These are phyloP conservation scores for Cyanoliseus patagonus DNA, from an alignment of 2,113 vertebrate genomes.

Conservation along the genomic window DNA sequence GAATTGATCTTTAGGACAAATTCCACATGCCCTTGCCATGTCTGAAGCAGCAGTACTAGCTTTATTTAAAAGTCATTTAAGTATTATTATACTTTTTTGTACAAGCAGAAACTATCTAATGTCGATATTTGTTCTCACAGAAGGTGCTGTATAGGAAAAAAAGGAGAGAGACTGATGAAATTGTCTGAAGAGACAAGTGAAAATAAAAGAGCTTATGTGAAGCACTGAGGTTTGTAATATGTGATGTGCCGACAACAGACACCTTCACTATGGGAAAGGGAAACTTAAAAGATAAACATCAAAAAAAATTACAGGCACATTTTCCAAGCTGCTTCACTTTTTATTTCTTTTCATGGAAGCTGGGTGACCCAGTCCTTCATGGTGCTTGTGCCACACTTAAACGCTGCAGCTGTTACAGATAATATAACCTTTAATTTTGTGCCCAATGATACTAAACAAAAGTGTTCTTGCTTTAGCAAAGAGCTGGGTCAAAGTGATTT, in stretches of 20 bases:
- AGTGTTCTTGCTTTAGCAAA: background rate
- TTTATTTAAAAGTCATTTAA: background rate
- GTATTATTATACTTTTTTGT: background rate
- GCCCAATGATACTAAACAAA: background rate
- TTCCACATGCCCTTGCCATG: background rate
- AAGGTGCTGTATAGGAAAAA: background rate
- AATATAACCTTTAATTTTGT: slow-evolving; percentile 21
- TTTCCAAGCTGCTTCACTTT: background rate
- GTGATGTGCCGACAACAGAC: background rate
- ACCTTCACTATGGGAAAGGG: background rate
- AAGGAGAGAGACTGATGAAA: background rate
- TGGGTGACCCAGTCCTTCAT: background rate
- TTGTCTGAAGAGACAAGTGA: slow-evolving; percentile 4
- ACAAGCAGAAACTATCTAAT: background rate
- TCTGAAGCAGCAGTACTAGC: background rate
- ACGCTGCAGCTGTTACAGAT: background rate
- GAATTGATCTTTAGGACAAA: background rate
- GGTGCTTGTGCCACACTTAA: background rate
- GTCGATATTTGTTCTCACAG: background rate
- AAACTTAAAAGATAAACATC: background rate
- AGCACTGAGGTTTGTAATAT: background rate
- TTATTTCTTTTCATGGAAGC: background rate
- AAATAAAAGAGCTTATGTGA: slow-evolving; percentile 20
- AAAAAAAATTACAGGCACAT: background rate
- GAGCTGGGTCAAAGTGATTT: background rate